phyloP scores from a whole-genome alignment of 1,140 invertebrate genomes.

The Drosophila nigrodunni region DNA sequence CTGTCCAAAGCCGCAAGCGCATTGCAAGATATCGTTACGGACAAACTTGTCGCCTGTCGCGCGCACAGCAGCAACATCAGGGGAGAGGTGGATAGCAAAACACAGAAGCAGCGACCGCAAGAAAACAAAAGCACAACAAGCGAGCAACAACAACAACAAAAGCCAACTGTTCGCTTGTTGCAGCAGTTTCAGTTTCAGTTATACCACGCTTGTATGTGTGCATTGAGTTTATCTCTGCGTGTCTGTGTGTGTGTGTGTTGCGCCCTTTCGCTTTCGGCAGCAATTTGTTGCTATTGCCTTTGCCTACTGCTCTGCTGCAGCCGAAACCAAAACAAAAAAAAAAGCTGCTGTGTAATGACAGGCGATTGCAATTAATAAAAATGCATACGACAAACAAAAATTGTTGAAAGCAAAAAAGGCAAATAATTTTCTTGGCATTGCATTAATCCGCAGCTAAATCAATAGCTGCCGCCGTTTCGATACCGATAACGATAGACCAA shows the following conservation, averaged over 20 bases:
- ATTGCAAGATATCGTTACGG: conserved; percentile 12
- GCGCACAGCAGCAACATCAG: not conserved
- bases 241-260: conserved; percentile 33
- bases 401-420: conserved; percentile 14
- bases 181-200: conserved; percentile 62
- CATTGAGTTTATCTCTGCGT: conserved; percentile 7
- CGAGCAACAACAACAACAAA: conserved; percentile 19
- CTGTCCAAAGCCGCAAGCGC: not conserved
- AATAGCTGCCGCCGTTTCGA: conserved; percentile 10
- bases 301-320: conserved; percentile 13
- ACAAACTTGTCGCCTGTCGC: conserved; percentile 58
- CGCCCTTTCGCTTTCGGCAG: conserved; percentile 78
- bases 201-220: conserved; percentile 12
- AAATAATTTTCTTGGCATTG: conserved; percentile 53
- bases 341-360: conserved; percentile 58
- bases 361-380: conserved; percentile 30
- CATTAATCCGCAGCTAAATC: conserved; percentile 6
- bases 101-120: conserved; percentile 39
- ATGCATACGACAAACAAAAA: not conserved
- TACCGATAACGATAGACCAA: conserved; percentile 60
- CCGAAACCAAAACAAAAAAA: conserved; percentile 19
- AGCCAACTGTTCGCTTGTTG: conserved; percentile 44
- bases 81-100: conserved; percentile 1
- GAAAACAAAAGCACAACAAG: conserved; percentile 42
- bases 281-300: conserved; percentile 56